These are phyloP conservation scores for Nomada ferruginata DNA, from an alignment of 2,888 invertebrate genomes.

Conservation along the genomic window DNA sequence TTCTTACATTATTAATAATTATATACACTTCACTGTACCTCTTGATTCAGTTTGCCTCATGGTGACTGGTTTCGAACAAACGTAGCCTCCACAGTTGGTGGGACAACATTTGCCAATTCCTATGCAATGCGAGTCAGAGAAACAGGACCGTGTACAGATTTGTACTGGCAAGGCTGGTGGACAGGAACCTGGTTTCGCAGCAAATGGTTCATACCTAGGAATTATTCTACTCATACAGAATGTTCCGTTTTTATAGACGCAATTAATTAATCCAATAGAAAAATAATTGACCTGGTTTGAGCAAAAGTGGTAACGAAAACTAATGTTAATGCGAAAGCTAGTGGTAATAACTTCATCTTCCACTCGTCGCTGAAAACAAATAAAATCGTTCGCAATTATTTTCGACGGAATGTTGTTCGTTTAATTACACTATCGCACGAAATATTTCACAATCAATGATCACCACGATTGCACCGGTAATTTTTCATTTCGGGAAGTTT, in stretches of 20 bases:
- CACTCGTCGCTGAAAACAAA: neutral
- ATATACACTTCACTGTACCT: conserved; percentile 1
- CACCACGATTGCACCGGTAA: too few species aligned
- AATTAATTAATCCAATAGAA: neutral
- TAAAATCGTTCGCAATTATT: neutral
- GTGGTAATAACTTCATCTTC: conserved; percentile 46
- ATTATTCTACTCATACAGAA: neutral
- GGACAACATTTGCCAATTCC: conserved; percentile 83
- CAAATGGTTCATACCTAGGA: conserved; percentile 40
- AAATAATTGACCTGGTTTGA: conserved; percentile 46
- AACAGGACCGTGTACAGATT: conserved; percentile 84
- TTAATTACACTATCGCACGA: neutral
- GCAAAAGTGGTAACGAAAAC: conserved; percentile 19
- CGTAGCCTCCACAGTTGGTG: conserved; percentile 81
- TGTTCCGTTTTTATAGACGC: neutral
- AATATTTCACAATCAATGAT: neutral
- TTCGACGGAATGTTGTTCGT: neutral
- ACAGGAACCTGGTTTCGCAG: conserved; percentile 84
- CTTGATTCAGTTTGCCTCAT: conserved; percentile 61
- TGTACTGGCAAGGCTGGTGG: conserved; percentile 86
- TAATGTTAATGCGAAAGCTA: conserved; percentile 17
- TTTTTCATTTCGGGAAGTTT: too few species aligned
- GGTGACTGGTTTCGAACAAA: conserved; percentile 82
- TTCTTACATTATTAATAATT: neutral
- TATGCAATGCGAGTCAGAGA: conserved; percentile 82